A percentile compares a stretch with the other conserved stretches of the same genome.
Conservation (phyloP, 2,888 invertebrate genomes). For the Octodonta nipae region DNA sequence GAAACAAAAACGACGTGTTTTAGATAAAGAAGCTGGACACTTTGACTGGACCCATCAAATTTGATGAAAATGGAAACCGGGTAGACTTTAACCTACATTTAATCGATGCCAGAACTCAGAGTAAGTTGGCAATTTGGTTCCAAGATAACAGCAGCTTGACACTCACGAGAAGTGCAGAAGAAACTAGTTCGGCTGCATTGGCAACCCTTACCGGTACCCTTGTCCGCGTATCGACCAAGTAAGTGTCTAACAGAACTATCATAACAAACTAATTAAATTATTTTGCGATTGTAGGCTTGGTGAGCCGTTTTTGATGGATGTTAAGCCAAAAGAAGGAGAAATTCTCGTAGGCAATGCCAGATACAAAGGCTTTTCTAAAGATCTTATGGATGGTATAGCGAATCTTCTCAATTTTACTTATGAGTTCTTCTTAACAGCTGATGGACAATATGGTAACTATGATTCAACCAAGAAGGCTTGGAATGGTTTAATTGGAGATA, state of each 20-base stretch:
- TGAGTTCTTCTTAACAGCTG: slow-evolving; percentile 47
- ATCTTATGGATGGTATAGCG: slow-evolving; percentile 48
- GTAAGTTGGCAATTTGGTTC: slow-evolving; percentile 40
- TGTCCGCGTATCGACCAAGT: slow-evolving; percentile 44
- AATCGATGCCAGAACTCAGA: slow-evolving; percentile 45
- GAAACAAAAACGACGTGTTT: too few relatives aligned
- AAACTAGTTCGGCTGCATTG: slow-evolving; percentile 30
- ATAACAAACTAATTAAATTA: neutral
- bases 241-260: neutral
- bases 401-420: slow-evolving; percentile 17
- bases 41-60: slow-evolving; percentile 49
- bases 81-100: slow-evolving; percentile 46
- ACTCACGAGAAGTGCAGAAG: slow-evolving; percentile 20
- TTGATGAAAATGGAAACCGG: slow-evolving; percentile 54
- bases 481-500: slow-evolving; percentile 62
- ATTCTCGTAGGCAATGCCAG: slow-evolving; percentile 56
- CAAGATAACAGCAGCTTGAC: slow-evolving; percentile 14
- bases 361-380: slow-evolving; percentile 81
- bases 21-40: slow-evolving; percentile 2
- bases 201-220: slow-evolving; percentile 37
- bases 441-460: slow-evolving; percentile 49
- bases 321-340: slow-evolving; percentile 42
- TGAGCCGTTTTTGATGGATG: slow-evolving; percentile 53
- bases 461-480: slow-evolving; percentile 56
- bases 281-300: slow-evolving; percentile 40